Evolutionary conservation across 2,113 vertebrate species (phyloP), one percentile per base, ranked within the genome.

Genomic region (Caracal caracal): DNA sequence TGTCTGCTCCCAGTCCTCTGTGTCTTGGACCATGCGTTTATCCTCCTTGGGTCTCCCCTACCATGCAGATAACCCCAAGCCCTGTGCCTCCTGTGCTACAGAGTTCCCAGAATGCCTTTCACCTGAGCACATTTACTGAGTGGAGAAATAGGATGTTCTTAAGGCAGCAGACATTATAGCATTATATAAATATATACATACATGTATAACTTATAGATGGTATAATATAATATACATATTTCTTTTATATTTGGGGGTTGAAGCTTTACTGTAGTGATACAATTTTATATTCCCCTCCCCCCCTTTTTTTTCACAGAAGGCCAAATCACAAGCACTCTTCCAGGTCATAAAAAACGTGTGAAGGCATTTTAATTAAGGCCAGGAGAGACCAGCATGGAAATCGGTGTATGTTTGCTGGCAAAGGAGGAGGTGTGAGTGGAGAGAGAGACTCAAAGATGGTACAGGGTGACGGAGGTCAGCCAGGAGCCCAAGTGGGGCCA

Each of bases 291-390:
- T 43, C 43, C 43, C 43, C 1, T 43, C 12, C 20, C 12, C 16
- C 35, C 35, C 26, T 16, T 26, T 81, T 51, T 53, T 51, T 68
- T 40, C 37, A 76, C 3, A 3, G 66, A 80, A 49, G 4, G 17
- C n/a, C 63, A 76, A 83, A 68, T 85, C 84, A 53, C 8, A 51
- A 86, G 30, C 88, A 85, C 81, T 92, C 94, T 47, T 68, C 61
- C 63, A 71, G 82, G 63, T 90, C 70, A 28, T 83, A 53, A 82
- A 95, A 76, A n/a, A 59, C 15, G 33, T 80, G 79, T 75, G 80
- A 85, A 88, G 78, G 35, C 70, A 79, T 83, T 88, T 95, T 61
- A 78, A 88, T 92, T 86, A 83, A 95, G 92, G 83, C 59, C 16
- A 6, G 37, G 75, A 26, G 43, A 83, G 82, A 51, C n/a, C 68